Evolutionary conservation across 2,113 vertebrate species (phyloP), one percentile per base, ranked within the genome.

Genomic region (Sturnira hondurensis): DNA sequence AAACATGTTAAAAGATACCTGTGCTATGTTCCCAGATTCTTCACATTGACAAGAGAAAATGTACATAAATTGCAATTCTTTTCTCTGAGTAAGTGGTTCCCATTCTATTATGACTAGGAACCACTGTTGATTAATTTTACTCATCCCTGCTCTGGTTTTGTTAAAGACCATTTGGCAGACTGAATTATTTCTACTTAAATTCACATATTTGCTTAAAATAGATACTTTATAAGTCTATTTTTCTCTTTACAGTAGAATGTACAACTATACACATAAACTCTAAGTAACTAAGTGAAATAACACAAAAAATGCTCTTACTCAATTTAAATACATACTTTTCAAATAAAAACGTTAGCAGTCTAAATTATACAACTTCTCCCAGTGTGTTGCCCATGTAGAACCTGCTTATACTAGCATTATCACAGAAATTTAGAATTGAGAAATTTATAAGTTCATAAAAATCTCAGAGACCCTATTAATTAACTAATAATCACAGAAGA

Each of bases 21-120:
- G 95, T 94, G 86, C 88, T 2, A 0, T 96, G 82, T 97, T 97
- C 88, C 94, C 97, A 97, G 93, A 93, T 97, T 98, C 94, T 98
- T 96, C 94, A 95, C 92, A 89, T 41, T 95, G 17, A 97, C 98
- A 96, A 97, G 91, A 98, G 85, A 98, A 97, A 97, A 73, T 92
- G 97, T 97, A 97, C 84, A 97, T 97, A 96, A 97, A 97, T 96
- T 94, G 94, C 80, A 36, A 84, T 41, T 43, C 11, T 82, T 78
- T 63, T 93, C 94, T 97, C 89, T 95, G 54, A 98, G 36, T 97
- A 97, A 97, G 97, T 96, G 94, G 95, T 97, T 98, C 90, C 58
- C 33, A 73, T 98, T 54, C 0, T 92, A 89, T 86, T 70, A 38
- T 58, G 52, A 84, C 36, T 95, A 93, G 97, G 97, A 98, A 95